These are phyloP conservation scores for Lepidotrigona ventralis DNA, from an alignment of 1,140 invertebrate species.

Conservation along the genomic window DNA sequence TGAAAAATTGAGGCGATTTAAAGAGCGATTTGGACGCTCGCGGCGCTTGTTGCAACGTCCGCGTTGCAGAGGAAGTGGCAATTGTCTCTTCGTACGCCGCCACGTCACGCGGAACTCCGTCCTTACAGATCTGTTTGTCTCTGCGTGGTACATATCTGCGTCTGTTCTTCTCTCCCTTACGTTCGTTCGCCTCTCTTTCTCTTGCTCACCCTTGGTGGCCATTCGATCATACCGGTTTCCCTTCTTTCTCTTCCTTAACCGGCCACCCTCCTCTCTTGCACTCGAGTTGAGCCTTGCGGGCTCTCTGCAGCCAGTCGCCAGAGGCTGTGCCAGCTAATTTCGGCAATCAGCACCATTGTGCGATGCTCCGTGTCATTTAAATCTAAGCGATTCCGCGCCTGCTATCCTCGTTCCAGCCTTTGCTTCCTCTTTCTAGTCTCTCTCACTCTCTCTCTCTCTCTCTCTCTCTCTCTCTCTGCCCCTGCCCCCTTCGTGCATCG, in stretches of 20 bases:
- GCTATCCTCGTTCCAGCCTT: not conserved
- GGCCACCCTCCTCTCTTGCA: constrained; percentile 4
- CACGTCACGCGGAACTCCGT: constrained; percentile 43
- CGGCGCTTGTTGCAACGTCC: not conserved
- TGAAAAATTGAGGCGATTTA: constrained; percentile 32
- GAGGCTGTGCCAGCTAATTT: constrained; percentile 67
- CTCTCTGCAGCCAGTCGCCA: constrained; percentile 11
- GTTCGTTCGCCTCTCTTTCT: not conserved
- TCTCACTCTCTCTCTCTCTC: not conserved
- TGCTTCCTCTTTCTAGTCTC: not conserved
- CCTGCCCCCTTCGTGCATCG: not conserved
- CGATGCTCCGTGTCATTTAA: constrained; percentile 60
- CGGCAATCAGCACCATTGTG: constrained; percentile 71
- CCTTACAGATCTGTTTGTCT: constrained; percentile 25
- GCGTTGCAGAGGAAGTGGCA: constrained; percentile 64
- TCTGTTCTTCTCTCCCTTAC: constrained; percentile 8
- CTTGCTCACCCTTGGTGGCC: not conserved
- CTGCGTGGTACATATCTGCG: not conserved
- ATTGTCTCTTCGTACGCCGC: constrained; percentile 61
- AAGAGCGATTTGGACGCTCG: not conserved
- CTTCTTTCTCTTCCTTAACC: constrained; percentile 18
- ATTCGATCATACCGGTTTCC: constrained; percentile 23
- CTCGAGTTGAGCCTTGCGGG: constrained; percentile 9
- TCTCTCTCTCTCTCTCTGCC: not conserved
- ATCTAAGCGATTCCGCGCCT: constrained; percentile 54